A percentile compares a stretch with the other conserved stretches of the same genome.
phyloP scores from a whole-genome alignment of 1,140 invertebrate species.

The Lepidurus couesii region DNA sequence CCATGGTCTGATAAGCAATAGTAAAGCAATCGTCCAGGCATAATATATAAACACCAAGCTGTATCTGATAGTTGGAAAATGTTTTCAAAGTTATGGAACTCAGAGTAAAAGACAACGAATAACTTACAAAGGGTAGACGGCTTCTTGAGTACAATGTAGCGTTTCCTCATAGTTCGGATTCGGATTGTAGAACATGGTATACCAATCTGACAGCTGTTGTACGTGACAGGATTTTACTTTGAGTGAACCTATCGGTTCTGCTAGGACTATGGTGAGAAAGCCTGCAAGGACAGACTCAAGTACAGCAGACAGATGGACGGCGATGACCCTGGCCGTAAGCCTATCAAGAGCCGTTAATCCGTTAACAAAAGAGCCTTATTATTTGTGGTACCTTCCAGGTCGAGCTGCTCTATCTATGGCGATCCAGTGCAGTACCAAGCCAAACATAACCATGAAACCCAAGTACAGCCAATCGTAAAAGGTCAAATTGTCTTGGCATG shows the following conservation, averaged over 20 bases:
- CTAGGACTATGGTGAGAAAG: conserved; percentile 64
- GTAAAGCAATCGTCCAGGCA: conserved; percentile 68
- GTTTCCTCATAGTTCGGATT: conserved; percentile 81
- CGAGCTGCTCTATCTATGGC: not conserved
- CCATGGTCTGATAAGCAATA: conserved; percentile 70
- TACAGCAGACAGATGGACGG: conserved; percentile 69
- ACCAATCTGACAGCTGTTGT: conserved; percentile 83
- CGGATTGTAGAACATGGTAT: conserved; percentile 90
- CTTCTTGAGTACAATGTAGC: conserved; percentile 91
- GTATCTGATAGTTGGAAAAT: conserved; percentile 61
- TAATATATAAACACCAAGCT: conserved; percentile 92
- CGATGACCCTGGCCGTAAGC: conserved; percentile 63
- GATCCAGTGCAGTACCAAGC: conserved; percentile 81
- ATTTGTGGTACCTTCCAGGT: not conserved
- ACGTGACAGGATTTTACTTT: conserved; percentile 69
- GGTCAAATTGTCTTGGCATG: conserved; percentile 65
- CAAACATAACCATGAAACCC: conserved; percentile 82
- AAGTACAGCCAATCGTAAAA: conserved; percentile 94
- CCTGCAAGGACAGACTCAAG: conserved; percentile 69
- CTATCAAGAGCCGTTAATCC: conserved; percentile 45
- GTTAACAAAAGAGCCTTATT: conserved; percentile 20
- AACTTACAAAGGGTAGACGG: conserved; percentile 91
- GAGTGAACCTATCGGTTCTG: conserved; percentile 69
- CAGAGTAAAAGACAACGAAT: conserved; percentile 23
- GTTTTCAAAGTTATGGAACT: conserved; percentile 33